phyloP scores from a whole-genome alignment of 2,888 invertebrate genomes.

The Dione vanillae region DNA sequence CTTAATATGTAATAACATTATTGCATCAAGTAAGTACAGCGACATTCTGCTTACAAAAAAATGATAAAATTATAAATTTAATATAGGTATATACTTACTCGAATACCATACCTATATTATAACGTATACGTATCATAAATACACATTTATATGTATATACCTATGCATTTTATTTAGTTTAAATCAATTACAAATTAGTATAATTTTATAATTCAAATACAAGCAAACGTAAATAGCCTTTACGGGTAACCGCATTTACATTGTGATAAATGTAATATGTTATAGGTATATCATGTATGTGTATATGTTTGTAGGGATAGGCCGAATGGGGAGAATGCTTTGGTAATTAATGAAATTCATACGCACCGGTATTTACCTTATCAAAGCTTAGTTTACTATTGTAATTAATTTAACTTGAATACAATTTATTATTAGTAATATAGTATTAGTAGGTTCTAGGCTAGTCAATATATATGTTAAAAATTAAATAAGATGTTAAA shows the following conservation, averaged over 20 bases:
- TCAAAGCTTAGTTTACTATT: slow-evolving; percentile 7
- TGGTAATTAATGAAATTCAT: slow-evolving; percentile 80
- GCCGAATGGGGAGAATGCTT: slow-evolving; percentile 53
- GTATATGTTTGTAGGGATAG: slow-evolving; percentile 40
- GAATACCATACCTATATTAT: too few species aligned
- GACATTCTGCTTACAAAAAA: too few species aligned
- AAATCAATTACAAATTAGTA: not conserved
- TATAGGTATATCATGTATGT: not conserved
- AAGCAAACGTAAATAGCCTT: not conserved
- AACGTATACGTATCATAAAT: too few species aligned
- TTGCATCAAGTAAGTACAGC: too few species aligned
- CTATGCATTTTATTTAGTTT: not conserved
- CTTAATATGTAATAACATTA: too few species aligned
- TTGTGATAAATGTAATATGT: slow-evolving; percentile 1
- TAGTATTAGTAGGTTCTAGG: too few species aligned
- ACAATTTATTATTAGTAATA: not conserved
- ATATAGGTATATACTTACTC: too few species aligned
- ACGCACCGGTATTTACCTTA: slow-evolving; percentile 56
- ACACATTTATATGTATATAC: too few species aligned
- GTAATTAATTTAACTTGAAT: slow-evolving; percentile 8
- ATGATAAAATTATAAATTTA: too few species aligned
- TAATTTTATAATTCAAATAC: not conserved
- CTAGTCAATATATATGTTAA: too few species aligned
- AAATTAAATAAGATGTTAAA: too few species aligned
- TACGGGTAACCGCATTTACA: not conserved